These are phyloP conservation scores for Hylaeus volcanicus DNA, from an alignment of 1,140 invertebrate species.

Conservation along the genomic window DNA sequence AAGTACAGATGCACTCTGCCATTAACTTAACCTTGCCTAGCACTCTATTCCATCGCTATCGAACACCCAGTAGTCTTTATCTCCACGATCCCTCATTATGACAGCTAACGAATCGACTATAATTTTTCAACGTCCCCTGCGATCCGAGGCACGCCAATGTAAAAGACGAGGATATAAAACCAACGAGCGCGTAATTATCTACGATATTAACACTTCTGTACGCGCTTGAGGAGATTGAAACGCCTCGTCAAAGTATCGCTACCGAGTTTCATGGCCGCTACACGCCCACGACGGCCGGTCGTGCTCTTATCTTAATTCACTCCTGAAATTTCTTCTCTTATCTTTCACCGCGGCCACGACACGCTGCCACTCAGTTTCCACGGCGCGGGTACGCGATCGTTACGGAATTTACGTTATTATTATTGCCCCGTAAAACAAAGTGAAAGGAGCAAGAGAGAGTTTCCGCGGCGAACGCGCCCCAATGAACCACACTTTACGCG, in stretches of 20 bases:
- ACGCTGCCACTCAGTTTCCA: constrained; percentile 51
- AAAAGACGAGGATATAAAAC: constrained; percentile 12
- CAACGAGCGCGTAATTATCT: constrained; percentile 37
- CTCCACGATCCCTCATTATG: not conserved
- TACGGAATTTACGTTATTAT: constrained; percentile 45
- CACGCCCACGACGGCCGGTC: constrained; percentile 42
- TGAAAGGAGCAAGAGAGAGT: constrained; percentile 5
- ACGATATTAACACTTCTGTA: constrained; percentile 29
- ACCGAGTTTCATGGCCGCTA: constrained; percentile 49
- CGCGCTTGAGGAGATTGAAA: constrained; percentile 35
- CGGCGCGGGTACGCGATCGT: constrained; percentile 30
- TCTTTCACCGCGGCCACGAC: constrained; percentile 35
- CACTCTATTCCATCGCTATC: too few relatives aligned
- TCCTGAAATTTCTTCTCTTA: constrained; percentile 48
- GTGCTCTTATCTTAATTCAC: constrained; percentile 61
- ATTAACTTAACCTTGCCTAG: too few relatives aligned
- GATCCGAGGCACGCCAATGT: too few relatives aligned
- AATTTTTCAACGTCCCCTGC: not conserved
- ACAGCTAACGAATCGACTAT: not conserved
- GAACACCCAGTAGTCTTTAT: not conserved
- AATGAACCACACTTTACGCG: constrained; percentile 30
- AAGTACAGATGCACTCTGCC: too few relatives aligned
- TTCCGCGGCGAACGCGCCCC: not conserved
- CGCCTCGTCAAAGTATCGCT: constrained; percentile 34
- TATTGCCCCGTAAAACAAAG: constrained; percentile 49